Evolutionary conservation across 2,797 vertebrate species (phyloP).

Genomic region (Galagoides demidoff): DNA sequence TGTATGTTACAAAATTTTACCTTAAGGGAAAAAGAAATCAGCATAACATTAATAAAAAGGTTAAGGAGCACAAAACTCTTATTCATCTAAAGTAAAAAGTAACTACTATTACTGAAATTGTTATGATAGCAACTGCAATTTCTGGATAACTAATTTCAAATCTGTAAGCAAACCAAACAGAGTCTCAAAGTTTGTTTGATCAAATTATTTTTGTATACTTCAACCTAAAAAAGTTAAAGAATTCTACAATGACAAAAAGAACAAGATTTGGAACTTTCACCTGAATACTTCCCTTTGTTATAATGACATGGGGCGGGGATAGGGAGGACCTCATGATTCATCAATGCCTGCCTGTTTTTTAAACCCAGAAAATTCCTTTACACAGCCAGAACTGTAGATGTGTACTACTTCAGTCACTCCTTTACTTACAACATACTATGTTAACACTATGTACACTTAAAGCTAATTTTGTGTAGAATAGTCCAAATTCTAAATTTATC

Average conservation of each 20-base stretch:
- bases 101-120: slow-evolving; percentile 50
- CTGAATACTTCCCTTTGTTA: slow-evolving; percentile 65
- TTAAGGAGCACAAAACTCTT: not conserved
- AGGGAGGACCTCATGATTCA: slow-evolving; percentile 18
- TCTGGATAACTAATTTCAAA: slow-evolving; percentile 47
- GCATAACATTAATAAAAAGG: not conserved
- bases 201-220: slow-evolving; percentile 29
- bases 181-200: slow-evolving; percentile 52
- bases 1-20: slow-evolving; percentile 3
- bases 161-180: slow-evolving; percentile 45
- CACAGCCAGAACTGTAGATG: slow-evolving; percentile 39
- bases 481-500: slow-evolving; percentile 78
- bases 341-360: slow-evolving; percentile 24
- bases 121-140: slow-evolving; percentile 23
- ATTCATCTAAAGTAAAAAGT: slow-evolving; percentile 38
- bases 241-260: slow-evolving; percentile 49
- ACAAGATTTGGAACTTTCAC: slow-evolving; percentile 57
- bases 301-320: not conserved
- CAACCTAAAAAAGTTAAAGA: not conserved
- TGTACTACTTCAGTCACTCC: slow-evolving; percentile 42
- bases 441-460: slow-evolving; percentile 58
- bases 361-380: slow-evolving; percentile 62
- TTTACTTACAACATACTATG: not conserved
- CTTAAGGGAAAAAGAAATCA: slow-evolving; percentile 26
- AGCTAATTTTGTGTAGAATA: slow-evolving; percentile 32